These are phyloP conservation scores for Diogma glabrata DNA, from an alignment of 2,888 invertebrate species.

Conservation along the genomic window DNA sequence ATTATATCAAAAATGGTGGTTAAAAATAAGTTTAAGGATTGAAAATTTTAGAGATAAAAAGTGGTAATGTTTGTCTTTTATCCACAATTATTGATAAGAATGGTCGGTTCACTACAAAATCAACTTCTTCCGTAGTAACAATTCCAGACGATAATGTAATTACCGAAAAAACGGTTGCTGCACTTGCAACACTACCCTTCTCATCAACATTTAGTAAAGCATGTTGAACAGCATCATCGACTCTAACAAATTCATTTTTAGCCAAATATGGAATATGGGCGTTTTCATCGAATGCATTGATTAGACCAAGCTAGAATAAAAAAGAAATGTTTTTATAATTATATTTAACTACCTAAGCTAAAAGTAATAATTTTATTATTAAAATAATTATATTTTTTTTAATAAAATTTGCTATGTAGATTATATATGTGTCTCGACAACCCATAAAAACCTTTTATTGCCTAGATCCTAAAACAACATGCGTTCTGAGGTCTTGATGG, in stretches of 20 bases:
- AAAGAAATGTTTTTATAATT: too few relatives aligned
- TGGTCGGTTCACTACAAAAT: conserved; percentile 38
- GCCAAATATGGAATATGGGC: conserved; percentile 33
- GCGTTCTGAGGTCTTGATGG: too few relatives aligned
- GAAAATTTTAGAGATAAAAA: conserved; percentile 41
- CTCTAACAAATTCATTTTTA: conserved; percentile 20
- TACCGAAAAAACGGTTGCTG: conserved; percentile 37
- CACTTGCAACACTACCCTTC: conserved; percentile 40
- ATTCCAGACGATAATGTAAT: conserved; percentile 39
- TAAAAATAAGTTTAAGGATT: too few relatives aligned
- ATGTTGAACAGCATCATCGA: conserved; percentile 40
- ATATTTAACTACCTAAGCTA: too few relatives aligned
- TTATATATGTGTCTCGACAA: too few relatives aligned
- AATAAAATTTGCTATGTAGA: too few relatives aligned
- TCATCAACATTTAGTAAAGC: conserved; percentile 43
- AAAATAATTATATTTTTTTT: too few relatives aligned
- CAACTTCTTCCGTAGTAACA: conserved; percentile 27
- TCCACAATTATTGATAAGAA: conserved; percentile 42
- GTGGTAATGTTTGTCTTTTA: conserved; percentile 34
- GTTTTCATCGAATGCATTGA: conserved; percentile 32
- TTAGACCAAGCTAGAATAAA: too few relatives aligned
- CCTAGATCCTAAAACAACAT: too few relatives aligned
- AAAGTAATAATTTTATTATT: too few relatives aligned
- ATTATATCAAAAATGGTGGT: too few relatives aligned
- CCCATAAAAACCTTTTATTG: too few relatives aligned